phyloP scores from a whole-genome alignment of 2,797 vertebrate genomes.

The Pseudochirops corinnae region DNA sequence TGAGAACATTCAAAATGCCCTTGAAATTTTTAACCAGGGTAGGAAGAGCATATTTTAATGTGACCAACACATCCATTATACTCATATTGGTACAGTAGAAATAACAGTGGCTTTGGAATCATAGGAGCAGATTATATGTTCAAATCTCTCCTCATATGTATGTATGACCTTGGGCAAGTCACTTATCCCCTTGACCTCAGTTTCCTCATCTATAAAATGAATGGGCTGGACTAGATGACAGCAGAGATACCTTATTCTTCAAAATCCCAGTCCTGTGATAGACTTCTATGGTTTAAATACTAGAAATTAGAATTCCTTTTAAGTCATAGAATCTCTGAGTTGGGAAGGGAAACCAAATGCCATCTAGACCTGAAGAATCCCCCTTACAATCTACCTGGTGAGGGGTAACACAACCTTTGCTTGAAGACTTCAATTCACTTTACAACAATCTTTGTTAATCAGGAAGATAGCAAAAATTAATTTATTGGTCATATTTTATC shows the following conservation, averaged over 20 bases:
- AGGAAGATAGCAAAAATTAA: not conserved
- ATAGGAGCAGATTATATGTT: not conserved
- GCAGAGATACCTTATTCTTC: not conserved
- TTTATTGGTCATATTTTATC: not conserved
- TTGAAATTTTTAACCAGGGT: not conserved
- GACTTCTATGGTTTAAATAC: not conserved
- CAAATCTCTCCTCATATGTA: not conserved
- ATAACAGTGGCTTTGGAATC: not conserved
- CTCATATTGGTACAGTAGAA: not conserved
- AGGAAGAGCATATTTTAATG: not conserved
- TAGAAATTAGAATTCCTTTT: not conserved
- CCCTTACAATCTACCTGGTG: not conserved
- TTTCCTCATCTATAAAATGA: not conserved
- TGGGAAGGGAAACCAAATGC: not conserved
- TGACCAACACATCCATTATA: not conserved
- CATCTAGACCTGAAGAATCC: not conserved
- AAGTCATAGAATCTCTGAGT: not conserved
- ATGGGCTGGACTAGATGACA: not conserved
- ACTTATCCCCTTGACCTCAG: not conserved
- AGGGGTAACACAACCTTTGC: not conserved
- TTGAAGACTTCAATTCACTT: not conserved
- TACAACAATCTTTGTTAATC: not conserved
- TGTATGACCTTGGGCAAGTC: not conserved
- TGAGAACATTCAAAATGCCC: not conserved
- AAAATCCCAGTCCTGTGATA: not conserved